Conservation (phyloP, 1,140 invertebrate species). For the Diorhabda sublineata region DNA sequence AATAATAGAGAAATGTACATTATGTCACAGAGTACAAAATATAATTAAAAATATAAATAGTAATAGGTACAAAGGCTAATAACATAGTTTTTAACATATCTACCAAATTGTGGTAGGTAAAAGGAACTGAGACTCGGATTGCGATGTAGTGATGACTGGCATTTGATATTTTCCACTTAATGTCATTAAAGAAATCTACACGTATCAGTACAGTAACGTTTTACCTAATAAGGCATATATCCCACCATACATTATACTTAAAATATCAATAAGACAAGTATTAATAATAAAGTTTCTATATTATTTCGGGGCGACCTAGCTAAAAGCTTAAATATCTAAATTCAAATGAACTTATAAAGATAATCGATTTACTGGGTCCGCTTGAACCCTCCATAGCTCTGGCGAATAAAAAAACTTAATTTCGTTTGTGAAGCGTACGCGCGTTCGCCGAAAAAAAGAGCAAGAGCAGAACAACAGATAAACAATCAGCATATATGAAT, state of each 20-base stretch:
- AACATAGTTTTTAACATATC: constrained; percentile 32
- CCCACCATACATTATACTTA: constrained; percentile 8
- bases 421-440: no score
- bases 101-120: constrained; percentile 31
- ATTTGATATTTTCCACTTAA: constrained; percentile 9
- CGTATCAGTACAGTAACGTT: constrained; percentile 15
- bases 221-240: constrained; percentile 19
- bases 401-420: no score
- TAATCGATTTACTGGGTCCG: neutral
- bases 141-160: constrained; percentile 9
- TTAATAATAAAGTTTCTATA: neutral
- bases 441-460: no score
- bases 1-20: constrained; percentile 45
- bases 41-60: constrained; percentile 45
- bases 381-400: no score
- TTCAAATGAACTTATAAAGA: constrained; percentile 7
- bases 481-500: no score
- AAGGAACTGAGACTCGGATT: constrained; percentile 35
- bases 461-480: no score
- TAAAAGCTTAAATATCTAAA: constrained; percentile 4
- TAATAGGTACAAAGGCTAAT: constrained; percentile 33
- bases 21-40: constrained; percentile 45
- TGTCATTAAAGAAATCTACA: constrained; percentile 17
- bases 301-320: no score
- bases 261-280: constrained; percentile 21